Evolutionary conservation across 2,113 vertebrate species (phyloP), one percentile per base, ranked within the genome.

Genomic region (Phrynosoma platyrhinos): DNA sequence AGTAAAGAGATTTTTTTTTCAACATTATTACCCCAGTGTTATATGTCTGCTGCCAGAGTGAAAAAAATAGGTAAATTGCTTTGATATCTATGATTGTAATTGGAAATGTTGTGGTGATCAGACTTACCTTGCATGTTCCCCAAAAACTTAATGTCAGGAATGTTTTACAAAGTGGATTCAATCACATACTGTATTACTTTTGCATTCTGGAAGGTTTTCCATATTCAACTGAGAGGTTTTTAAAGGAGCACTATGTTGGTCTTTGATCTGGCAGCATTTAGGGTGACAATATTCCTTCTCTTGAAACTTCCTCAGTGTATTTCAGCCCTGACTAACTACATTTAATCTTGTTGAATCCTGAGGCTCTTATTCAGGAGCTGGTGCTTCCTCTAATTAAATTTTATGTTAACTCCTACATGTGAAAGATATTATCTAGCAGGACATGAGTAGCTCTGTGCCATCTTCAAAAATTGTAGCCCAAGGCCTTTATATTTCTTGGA

Each of bases 391-490:
- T 47, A 87, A 82, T 83, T 84, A 83, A 69, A 76, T 78, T 69
- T 84, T 68, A 36, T 75, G 47, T 77, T 79, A 83, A 77, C 80
- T 42, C 36, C 64, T 84, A 78, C 81, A 77, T 21, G 13, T 83
- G 40, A 14, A 83, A 78, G 82, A 47, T 53, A 79, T 10, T n/a
- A 82, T 71, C 84, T 87, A 16, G 52, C 9, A 87, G 30, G 81
- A 79, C 30, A 42, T 82, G 71, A 66, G 18, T 78, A 66, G 36
- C 6, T 42, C 16, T 52, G 9, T 85, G 27, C 74, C 74, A 78
- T 66, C 74, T 74, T 87, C 32, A 75, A n/a, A 87, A 75, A n/a
- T 52, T n/a, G 86, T 87, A 62, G 86, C 78, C 52, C 9, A 81
- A 40, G 52, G 78, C 40, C 36, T 82, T 64, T 62, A 47, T 62